Conservation (phyloP, 2,797 vertebrate genomes). For the Caiman crocodilus region DNA sequence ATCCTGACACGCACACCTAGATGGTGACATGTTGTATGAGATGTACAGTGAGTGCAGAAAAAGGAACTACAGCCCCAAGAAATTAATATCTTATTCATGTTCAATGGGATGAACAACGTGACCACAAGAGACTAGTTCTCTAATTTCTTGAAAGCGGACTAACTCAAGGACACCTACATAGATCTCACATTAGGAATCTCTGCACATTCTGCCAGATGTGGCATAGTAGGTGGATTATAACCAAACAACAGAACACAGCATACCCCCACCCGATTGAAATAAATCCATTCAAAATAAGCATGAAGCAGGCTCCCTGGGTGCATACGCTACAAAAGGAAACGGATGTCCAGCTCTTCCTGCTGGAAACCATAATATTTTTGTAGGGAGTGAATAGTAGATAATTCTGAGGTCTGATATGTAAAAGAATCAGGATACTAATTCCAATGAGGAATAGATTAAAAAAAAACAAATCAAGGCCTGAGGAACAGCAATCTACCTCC, state of each 20-base stretch:
- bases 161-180: not conserved
- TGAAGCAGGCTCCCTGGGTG: not conserved
- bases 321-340: not conserved
- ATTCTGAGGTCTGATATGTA: not conserved
- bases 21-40: not conserved
- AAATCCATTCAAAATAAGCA: not conserved
- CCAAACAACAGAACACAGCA: not conserved
- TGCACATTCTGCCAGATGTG: not conserved
- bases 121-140: not conserved
- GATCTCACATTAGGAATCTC: not conserved
- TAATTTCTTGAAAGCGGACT: not conserved
- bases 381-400: not conserved
- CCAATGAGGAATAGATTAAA: not conserved
- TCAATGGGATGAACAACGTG: not conserved
- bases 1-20: not conserved
- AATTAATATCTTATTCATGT: not conserved
- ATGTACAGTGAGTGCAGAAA: no score
- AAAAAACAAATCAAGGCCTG: not conserved
- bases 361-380: not conserved
- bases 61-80: not conserved
- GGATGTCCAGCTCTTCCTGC: not conserved
- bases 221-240: not conserved
- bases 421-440: not conserved
- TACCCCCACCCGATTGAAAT: not conserved
- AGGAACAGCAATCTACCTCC: not conserved